Evolutionary conservation across 2,113 vertebrate genomes (phyloP).

Genomic region (Myiagra hebetior): DNA sequence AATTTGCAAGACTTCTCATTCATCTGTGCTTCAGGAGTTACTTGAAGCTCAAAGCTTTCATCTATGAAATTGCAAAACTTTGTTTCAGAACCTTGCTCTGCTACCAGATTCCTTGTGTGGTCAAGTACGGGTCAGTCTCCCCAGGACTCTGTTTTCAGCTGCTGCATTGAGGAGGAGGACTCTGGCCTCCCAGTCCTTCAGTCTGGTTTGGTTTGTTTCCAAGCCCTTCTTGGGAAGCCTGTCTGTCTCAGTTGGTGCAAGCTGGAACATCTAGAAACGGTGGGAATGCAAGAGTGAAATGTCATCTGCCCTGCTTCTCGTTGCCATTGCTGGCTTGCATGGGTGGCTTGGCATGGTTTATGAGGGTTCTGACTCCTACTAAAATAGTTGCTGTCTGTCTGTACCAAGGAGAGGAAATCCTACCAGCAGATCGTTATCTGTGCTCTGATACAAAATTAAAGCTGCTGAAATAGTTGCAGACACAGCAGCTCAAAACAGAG

Average conservation of each 20-base stretch:
- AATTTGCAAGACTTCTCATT: neutral
- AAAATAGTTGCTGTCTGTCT: neutral
- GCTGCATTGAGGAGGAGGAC: neutral
- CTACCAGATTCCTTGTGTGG: neutral
- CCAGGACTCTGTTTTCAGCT: neutral
- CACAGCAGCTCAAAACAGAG: neutral
- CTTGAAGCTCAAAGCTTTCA: neutral
- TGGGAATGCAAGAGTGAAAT: neutral
- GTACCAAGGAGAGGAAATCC: neutral
- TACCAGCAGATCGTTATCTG: neutral
- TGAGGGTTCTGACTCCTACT: neutral
- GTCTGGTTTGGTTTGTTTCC: neutral
- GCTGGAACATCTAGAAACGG: neutral
- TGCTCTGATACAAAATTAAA: neutral
- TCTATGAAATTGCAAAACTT: neutral
- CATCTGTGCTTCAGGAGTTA: neutral
- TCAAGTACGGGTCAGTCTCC: neutral
- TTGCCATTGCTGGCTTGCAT: neutral
- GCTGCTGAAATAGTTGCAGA: neutral
- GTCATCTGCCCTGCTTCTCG: neutral
- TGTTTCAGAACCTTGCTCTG: neutral
- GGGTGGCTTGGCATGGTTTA: neutral
- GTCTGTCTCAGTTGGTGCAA: neutral
- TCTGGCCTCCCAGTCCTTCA: neutral
- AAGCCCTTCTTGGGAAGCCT: neutral